Base-by-base conservation (phyloP, 2,888 invertebrate genomes). In the Caenorhabditis angaria region DNA sequence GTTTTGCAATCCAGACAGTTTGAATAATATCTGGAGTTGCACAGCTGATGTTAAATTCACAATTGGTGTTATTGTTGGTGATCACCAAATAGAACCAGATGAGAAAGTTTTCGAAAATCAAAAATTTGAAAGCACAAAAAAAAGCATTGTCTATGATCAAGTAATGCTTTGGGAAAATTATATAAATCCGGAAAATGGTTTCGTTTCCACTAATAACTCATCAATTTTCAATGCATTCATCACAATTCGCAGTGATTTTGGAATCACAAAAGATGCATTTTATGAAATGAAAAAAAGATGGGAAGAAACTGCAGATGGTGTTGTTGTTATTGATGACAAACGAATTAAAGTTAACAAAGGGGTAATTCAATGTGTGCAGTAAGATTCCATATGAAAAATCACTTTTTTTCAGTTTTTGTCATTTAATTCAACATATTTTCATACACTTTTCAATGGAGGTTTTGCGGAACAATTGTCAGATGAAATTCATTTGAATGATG, bases 1-100 rank as follows among this genome's bases (percentile, higher is more conserved):
- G 41, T 18, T 14, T 41, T 41, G 41, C 41, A 41, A 41, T 41
- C 18, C 41, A 41, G 41, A 41, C 5, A 41, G 41, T 14, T 18
- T 41, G 10, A 41, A 41, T 41, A 41, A 41, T 18, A 41, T 41
- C 18, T 41, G 41, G 41, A 41, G 14, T 14, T 41, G 41, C 18
- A 18, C 18, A 14, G 41, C 41, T 12, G 41, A 41, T 41, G 12
- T 55, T 28, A 24, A 59, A 60, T 63, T 60, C 63, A 68, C 63
- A 62, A 68, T 63, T 63, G 55, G 63, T 68, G 57, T 27, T 50
- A 50, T 66, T 57, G 54, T 51, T 64, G 69, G 64, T 64, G 60
- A 54, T 63, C 60, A 69, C 64, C 64, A 64, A 60, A 60, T 61
- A 51, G 63, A 69, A 61, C 64, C 65, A 56, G 61, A 56, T 55